phyloP scores from a whole-genome alignment of 2,888 invertebrate species.

The Iphiclides podalirius region DNA sequence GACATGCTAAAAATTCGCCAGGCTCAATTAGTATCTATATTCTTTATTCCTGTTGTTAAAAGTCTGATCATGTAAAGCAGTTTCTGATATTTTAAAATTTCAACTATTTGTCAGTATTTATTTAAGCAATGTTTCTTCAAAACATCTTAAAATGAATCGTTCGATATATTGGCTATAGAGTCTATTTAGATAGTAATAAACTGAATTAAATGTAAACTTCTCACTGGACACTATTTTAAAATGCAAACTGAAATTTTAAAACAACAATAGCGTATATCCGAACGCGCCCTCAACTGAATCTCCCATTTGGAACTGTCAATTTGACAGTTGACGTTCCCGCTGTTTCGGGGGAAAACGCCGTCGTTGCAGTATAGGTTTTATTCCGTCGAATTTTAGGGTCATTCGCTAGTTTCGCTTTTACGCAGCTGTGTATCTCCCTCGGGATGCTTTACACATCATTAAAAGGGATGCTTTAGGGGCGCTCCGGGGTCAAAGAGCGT shows the following conservation, averaged over 20 bases:
- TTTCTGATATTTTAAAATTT: too few relatives aligned
- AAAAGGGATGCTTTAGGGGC: constrained; percentile 45
- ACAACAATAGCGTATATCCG: constrained; percentile 58
- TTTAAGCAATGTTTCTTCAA: too few relatives aligned
- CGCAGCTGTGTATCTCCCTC: constrained; percentile 39
- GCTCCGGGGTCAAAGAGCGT: constrained; percentile 56
- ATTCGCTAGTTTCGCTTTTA: constrained; percentile 25
- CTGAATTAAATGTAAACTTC: too few relatives aligned
- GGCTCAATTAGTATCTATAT: too few relatives aligned
- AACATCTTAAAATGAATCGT: too few relatives aligned
- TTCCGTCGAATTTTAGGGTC: constrained; percentile 23
- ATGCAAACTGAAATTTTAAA: constrained; percentile 25
- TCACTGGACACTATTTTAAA: not conserved
- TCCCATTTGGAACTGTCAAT: constrained; percentile 58
- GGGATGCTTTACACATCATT: constrained; percentile 67
- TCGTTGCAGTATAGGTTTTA: constrained; percentile 29
- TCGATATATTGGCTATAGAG: too few relatives aligned
- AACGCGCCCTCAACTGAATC: constrained; percentile 50
- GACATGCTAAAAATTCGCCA: too few relatives aligned
- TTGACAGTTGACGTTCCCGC: constrained; percentile 54
- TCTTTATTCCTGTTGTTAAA: too few relatives aligned
- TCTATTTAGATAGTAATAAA: too few relatives aligned
- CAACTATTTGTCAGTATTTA: too few relatives aligned
- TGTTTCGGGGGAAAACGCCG: not conserved
- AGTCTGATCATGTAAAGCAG: too few relatives aligned